Conservation (phyloP, 2,113 vertebrate species). For the Glaucomys volans region DNA sequence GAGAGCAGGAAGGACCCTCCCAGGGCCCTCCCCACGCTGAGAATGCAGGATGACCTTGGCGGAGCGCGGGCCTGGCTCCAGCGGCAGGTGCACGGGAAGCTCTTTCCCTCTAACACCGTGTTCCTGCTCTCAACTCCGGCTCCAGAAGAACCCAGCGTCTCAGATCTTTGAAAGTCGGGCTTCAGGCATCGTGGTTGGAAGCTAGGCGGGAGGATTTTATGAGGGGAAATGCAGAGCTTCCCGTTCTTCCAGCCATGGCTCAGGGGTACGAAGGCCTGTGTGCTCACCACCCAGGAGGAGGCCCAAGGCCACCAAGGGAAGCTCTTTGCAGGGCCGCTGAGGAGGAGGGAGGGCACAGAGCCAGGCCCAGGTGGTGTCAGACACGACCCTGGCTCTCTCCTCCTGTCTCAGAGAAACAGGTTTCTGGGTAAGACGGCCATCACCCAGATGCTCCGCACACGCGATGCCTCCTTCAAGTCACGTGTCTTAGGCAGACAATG, state of each 20-base stretch:
- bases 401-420: background rate
- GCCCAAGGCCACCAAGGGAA: accelerated
- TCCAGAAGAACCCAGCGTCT: background rate
- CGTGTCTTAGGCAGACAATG: too few relatives aligned
- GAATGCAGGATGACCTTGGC: background rate
- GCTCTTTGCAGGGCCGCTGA: background rate
- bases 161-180: background rate
- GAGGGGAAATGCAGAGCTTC: background rate
- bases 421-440: background rate
- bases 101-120: background rate
- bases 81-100: background rate
- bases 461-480: background rate
- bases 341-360: background rate
- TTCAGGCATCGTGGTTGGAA: background rate
- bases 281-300: background rate
- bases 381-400: background rate
- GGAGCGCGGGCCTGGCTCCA: background rate
- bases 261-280: too few relatives aligned
- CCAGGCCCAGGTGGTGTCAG: background rate
- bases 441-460: background rate
- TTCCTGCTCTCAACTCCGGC: background rate
- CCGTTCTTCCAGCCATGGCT: background rate
- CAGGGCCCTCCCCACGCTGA: too few relatives aligned
- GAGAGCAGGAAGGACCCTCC: background rate
- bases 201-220: background rate